Conservation (phyloP, 2,797 vertebrate genomes). For the Clarias fuscus region DNA sequence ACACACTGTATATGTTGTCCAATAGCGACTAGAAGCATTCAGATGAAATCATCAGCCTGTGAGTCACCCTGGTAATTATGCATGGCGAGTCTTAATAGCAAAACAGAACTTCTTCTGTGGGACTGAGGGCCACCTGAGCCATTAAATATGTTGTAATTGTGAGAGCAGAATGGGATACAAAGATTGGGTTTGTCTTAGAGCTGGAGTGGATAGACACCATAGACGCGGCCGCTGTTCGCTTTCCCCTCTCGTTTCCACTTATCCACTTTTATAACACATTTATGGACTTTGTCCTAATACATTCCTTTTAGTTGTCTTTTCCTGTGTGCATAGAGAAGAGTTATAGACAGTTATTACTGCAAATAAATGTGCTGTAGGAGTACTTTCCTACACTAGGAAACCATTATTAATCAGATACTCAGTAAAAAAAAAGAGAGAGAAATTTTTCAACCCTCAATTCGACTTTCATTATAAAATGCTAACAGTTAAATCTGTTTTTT, state of each 20-base stretch:
- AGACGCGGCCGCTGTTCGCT: conserved; percentile 28
- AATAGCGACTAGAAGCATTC: background rate
- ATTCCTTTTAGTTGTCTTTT: conserved; percentile 21
- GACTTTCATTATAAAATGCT: background rate
- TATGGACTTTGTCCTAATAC: background rate
- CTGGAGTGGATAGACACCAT: conserved; percentile 34
- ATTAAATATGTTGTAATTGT: conserved; percentile 26
- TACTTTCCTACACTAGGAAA: background rate
- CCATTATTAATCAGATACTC: background rate
- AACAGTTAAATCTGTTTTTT: background rate
- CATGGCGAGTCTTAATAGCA: background rate
- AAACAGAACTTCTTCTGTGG: conserved; percentile 27
- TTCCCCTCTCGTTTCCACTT: conserved; percentile 35
- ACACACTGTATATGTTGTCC: background rate
- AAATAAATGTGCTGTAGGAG: background rate
- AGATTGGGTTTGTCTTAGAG: conserved; percentile 29
- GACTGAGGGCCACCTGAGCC: conserved; percentile 14
- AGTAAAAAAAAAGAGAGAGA: background rate
- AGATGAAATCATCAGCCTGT: conserved; percentile 15
- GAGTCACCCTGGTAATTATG: conserved; percentile 71
- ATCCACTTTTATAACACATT: conserved; percentile 1
- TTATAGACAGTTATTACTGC: conserved; percentile 4
- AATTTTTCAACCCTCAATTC: background rate
- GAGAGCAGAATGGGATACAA: conserved; percentile 31
- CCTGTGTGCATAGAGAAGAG: conserved; percentile 13